Conservation (phyloP, 1,140 invertebrate genomes). For the Coenobita brevimanus region DNA sequence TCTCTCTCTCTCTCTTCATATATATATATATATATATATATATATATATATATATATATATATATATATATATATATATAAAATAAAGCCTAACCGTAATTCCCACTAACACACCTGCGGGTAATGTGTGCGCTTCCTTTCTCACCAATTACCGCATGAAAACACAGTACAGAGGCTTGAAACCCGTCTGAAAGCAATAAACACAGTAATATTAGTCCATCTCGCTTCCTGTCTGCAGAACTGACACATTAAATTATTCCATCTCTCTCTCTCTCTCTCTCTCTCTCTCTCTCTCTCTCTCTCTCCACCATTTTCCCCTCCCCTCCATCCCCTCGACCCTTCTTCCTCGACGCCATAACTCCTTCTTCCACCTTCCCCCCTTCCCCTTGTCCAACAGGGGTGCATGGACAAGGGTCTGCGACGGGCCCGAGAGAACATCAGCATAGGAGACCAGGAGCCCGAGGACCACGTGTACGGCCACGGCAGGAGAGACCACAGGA, state of each 20-base stretch:
- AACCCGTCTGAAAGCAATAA: too few relatives aligned
- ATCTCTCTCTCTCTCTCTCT: not conserved
- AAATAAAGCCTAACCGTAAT: too few relatives aligned
- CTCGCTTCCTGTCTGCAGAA: not conserved
- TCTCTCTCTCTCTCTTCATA: too few relatives aligned
- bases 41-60: too few relatives aligned
- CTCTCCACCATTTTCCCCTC: not conserved
- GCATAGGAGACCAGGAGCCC: constrained; percentile 41
- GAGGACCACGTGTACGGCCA: constrained; percentile 20
- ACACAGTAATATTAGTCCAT: too few relatives aligned
- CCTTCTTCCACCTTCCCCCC: not conserved
- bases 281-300: constrained; percentile 1
- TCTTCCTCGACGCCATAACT: not conserved
- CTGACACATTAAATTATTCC: not conserved
- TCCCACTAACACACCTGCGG: too few relatives aligned
- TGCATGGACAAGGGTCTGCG: not conserved
- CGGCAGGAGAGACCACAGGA: not conserved
- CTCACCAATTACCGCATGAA: too few relatives aligned
- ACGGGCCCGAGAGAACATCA: constrained; percentile 27
- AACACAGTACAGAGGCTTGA: too few relatives aligned
- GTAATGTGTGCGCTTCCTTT: too few relatives aligned
- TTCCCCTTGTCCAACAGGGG: constrained; percentile 17
- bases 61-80: too few relatives aligned
- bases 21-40: too few relatives aligned
- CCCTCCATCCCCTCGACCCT: not conserved